Conservation (phyloP, 2,113 vertebrate species). For the Mionectes macconnelli region DNA sequence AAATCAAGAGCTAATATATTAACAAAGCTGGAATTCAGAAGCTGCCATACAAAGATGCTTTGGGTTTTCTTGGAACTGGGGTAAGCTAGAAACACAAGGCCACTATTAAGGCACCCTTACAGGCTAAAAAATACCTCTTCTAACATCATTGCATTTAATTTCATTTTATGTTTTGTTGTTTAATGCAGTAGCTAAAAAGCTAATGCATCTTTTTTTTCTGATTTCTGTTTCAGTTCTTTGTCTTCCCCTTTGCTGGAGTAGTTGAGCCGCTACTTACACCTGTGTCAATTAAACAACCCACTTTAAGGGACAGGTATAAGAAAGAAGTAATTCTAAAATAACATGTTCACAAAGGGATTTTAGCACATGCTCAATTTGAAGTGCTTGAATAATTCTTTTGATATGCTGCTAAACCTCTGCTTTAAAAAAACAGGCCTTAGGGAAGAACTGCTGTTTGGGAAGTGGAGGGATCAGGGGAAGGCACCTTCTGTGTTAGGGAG, state of each 20-base stretch:
- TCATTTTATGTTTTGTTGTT: not conserved
- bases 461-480: not conserved
- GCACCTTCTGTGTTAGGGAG: not conserved
- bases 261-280: not conserved
- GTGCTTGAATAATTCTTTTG: conserved; percentile 13
- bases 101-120: not conserved
- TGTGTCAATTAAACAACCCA: not conserved
- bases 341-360: not conserved
- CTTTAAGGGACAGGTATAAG: not conserved
- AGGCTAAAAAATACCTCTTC: not conserved
- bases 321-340: not conserved
- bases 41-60: not conserved
- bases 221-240: not conserved
- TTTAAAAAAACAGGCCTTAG: not conserved
- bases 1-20: not conserved
- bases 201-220: not conserved
- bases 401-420: not conserved
- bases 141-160: not conserved
- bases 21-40: not conserved
- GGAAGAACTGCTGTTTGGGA: not conserved
- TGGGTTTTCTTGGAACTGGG: not conserved
- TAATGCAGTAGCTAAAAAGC: not conserved
- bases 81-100: not conserved
- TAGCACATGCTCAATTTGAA: not conserved
- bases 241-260: not conserved